Evolutionary conservation across 1,140 invertebrate species (phyloP), one percentile per base, ranked within the genome.

Genomic region (Leptinotarsa texana): DNA sequence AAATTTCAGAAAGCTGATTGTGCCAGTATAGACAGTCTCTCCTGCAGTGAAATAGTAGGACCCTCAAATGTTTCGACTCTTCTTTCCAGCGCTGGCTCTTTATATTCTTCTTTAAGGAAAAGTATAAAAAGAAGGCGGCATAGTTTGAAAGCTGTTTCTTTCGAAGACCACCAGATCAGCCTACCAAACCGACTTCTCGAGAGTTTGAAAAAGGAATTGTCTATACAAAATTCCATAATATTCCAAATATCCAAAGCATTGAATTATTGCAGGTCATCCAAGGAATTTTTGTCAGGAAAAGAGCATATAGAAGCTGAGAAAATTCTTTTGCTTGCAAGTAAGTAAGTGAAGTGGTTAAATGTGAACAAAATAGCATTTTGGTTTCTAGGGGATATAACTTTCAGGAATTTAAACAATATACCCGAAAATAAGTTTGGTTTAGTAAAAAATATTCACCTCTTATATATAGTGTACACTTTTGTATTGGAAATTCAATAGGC

Each of bases 221-320:
- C 80, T 0, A 80, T 86, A 4, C 86, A 88, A 74, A 82, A 86
- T 68, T 83, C 80, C 4, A 77, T 83, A 4, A 86, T 88, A 18
- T 80, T 84, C 24, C 87, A 88, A 70, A 84, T 83, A 0, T 82
- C 82, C 4, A 88, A 88, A 79, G 87, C 86, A 1, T 70, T 88
- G 6, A 76, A 78, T 21, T 76, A 84, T 15, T 88, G 87, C 73
- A 77, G 79, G 13, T 82, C 75, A 11, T 83, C 75, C n/a, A 84
- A 84, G 67, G 84, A 85, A 70, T 86, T 87, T 72, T 62, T 75
- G 3, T 67, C 72, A 0, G 84, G 84, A 63, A 66, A 73, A 1
- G 85, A 87, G 73, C 83, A 85, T 62, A 79, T 87, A 3, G 86
- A 88, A 78, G 87, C 85, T 3, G 86, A 88, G 73, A 84, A 83